Evolutionary conservation across 2,888 invertebrate species (phyloP), one percentile per base, ranked within the genome.

Genomic region (Lasioglossum calceatum): DNA sequence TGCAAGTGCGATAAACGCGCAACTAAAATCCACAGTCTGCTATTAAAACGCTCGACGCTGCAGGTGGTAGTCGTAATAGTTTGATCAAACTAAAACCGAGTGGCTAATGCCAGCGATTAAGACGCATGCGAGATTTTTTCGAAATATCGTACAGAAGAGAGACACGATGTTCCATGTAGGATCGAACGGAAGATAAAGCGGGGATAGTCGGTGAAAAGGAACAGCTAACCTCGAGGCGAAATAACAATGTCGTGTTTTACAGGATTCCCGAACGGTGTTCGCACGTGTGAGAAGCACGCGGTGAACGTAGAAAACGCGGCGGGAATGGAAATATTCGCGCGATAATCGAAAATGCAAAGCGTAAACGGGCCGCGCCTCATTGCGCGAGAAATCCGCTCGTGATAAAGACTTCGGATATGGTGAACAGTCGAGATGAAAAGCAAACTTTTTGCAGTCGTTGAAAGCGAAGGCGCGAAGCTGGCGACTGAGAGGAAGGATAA

Each of bases 341-440:
- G 86, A 86, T 86, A 86, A 86, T 86, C 74, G 74, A 54, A 78
- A 81, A 86, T 70, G 81, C 71, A 86, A 85, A 78, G 58, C 86
- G 67, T 58, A 77, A 80, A 73, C 32, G 73, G 58, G 77, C n/a
- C 86, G 86, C 61, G 77, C 67, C 74, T 87, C 77, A 79, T 80
- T 82, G 82, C 79, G 70, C 87, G 83, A 74, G 77, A 83, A 79
- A 87, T 82, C 87, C 77, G 44, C 79, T 77, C 79, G 77, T 50
- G 82, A 87, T 82, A 79, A 79, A 87, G 87, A 87, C 82, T 75
- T 71, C 32, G 79, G 77, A 87, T 87, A 79, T 27, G 36, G 39
- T 1, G 39, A 70, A 79, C 50, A 47, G 61, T 36, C 77, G 64
- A 73, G 80, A 80, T 76, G 72, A 73, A 44, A 80, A 58, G 36